Evolutionary conservation across 1,140 invertebrate genomes (phyloP).

Genomic region (Palaemon carinicauda): DNA sequence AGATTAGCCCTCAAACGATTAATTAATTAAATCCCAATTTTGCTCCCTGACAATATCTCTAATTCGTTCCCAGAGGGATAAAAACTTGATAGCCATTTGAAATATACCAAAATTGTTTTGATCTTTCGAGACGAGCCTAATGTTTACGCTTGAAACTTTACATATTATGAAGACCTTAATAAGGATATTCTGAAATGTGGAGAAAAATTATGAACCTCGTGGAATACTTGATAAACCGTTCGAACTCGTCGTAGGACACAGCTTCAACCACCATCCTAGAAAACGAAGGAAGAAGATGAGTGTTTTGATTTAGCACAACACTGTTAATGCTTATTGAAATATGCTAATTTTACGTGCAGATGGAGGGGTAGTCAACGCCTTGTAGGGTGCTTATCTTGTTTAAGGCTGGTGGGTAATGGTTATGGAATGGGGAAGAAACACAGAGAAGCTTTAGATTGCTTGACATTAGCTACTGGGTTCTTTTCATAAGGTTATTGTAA

Average conservation of each 20-base stretch:
- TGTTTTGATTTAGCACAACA: background rate
- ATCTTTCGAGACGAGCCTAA: background rate
- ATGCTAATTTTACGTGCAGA: background rate
- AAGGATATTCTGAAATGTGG: slow-evolving; percentile 43
- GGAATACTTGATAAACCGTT: slow-evolving; percentile 41
- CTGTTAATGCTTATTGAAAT: background rate
- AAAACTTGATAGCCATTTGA: too few relatives aligned
- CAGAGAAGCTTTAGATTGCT: too few relatives aligned
- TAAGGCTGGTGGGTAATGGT: too few relatives aligned
- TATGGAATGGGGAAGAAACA: too few relatives aligned
- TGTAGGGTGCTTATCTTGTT: too few relatives aligned
- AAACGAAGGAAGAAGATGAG: background rate
- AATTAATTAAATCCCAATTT: too few relatives aligned
- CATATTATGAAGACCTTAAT: background rate
- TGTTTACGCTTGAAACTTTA: background rate
- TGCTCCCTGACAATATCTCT: too few relatives aligned
- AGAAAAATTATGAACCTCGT: slow-evolving; percentile 47
- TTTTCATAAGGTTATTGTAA: too few relatives aligned
- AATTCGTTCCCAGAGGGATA: too few relatives aligned
- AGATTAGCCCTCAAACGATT: too few relatives aligned
- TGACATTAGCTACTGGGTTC: too few relatives aligned
- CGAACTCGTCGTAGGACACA: slow-evolving; percentile 35
- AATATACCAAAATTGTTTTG: background rate
- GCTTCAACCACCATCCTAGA: slow-evolving; percentile 44
- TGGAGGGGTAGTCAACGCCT: too few relatives aligned